Evolutionary conservation across 2,113 vertebrate species (phyloP), one percentile per base, ranked within the genome.

Genomic region (Cyprinodon variegatus): DNA sequence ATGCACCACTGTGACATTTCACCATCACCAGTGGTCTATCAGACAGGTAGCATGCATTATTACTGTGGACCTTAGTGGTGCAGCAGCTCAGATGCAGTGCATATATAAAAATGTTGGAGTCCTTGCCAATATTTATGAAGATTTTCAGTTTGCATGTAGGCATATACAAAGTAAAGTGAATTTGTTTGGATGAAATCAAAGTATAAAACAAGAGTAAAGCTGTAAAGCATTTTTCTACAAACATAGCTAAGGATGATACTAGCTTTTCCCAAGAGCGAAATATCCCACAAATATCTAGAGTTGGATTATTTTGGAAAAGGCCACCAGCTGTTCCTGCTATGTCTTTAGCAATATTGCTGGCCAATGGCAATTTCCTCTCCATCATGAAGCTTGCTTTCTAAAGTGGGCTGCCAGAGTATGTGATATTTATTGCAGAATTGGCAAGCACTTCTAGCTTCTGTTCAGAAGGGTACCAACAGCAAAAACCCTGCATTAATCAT

Each of bases 371-470:
- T 61, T 62, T 75, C 37, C 81, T 78, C 70, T 90, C 92, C 59
- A 90, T 93, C 88, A 87, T 83, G 48, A 83, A 69, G 63, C 61
- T 10, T 89, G 78, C 82, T 94, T 94, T 92, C 80, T 74, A 78
- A 64, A 88, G 89, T 86, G 70, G 74, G 83, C 73, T 86, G 85
- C 83, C 81, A 84, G 81, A 48, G 20, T 84, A 81, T 93, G 91
- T 93, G 82, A 85, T 94, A 93, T 91, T 93, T 94, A 89, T 85
- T 77, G 86, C 90, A 84, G 63, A 89, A 89, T 92, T 88, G 93
- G 81, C 79, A 93, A 87, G 43, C 5, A 72, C 15, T 68, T 76
- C 82, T 81, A 91, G 88, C 87, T 79, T 62, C 79, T 89, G 88
- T 77, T 92, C 78, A 78, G 73, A 90, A 92, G 88, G 53, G 12